Percentiles rank a stretch among this genome's conserved stretches.
phyloP scores from a whole-genome alignment of 2,888 invertebrate species.

The Papilio demoleus region DNA sequence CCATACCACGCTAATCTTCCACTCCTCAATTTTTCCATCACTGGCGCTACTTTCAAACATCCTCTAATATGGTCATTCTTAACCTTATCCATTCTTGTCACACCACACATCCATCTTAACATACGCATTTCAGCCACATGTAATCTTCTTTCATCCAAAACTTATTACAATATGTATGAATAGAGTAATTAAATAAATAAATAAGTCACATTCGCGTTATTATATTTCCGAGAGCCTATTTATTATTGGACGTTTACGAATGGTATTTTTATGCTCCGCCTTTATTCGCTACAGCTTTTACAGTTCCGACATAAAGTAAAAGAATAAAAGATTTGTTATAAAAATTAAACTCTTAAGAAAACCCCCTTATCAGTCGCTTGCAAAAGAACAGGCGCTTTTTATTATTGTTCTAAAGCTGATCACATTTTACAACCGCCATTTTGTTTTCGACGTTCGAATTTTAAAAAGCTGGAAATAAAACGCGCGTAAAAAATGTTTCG shows the following conservation, averaged over 20 bases:
- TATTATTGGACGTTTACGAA: constrained; percentile 68
- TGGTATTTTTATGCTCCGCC: constrained; percentile 69
- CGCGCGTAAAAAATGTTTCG: constrained; percentile 54
- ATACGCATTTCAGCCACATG: no score
- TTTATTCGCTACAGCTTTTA: constrained; percentile 72
- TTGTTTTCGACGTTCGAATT: constrained; percentile 69
- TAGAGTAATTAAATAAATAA: background rate
- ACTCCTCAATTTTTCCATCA: no score
- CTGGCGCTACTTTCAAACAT: no score
- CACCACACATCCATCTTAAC: no score
- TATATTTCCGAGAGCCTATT: constrained; percentile 53
- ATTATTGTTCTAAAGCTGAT: constrained; percentile 68
- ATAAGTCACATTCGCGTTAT: constrained; percentile 41
- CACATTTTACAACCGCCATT: constrained; percentile 60
- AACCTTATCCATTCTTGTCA: no score
- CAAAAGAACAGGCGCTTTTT: constrained; percentile 61
- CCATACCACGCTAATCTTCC: no score
- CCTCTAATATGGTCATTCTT: no score
- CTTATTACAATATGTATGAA: no score
- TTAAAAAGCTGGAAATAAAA: constrained; percentile 68
- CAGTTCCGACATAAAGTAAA: constrained; percentile 67
- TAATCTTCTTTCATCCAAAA: no score
- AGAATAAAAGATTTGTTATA: constrained; percentile 77
- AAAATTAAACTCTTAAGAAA: constrained; percentile 79
- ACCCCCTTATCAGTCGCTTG: constrained; percentile 63